Base-by-base conservation (phyloP, 2,888 invertebrate genomes). In the Craniophora ligustri region DNA sequence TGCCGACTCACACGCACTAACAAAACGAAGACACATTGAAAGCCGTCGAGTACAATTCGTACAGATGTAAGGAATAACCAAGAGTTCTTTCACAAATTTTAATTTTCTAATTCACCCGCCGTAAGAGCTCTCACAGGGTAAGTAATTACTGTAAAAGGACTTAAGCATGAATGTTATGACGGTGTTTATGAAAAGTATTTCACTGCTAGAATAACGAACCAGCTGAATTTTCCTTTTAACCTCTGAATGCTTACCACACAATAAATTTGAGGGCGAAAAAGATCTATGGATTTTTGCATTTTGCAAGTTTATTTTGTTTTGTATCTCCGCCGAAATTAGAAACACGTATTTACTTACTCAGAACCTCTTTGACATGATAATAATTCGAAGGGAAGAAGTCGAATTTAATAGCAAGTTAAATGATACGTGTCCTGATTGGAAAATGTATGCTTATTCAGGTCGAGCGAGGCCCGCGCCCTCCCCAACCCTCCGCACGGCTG, bases 381-480 rank as follows among this genome's bases (percentile, higher is more conserved):
- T 91, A 91, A 92, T 89, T 91, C 86, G 84, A 78, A 91, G 89
- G 92, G 91, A 92, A 91, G 91, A 91, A 91, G 91, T 89, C 88
- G 91, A 89, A 91, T 92, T 93, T 93, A 92, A 93, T 92, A 92
- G 93, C 91, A 81, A 92, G 92, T 92, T 93, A 91, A 93, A 93
- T 93, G 92, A 92, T 92, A 93, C 93, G 93, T 93, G 91, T 84
- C 86, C 89, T 92, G 92, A 93, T 92, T 93, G 93, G 93, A 93
- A 93, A 93, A 92, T 92, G 92, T 93, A 92, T 92, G 92, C 88
- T 92, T 92, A 92, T 93, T 93, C 93, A 92, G 89, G 88, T 88
- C 90, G 90, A 82, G 80, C 84, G 81, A 75, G 78, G 79, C 82
- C 79, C 77, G 66, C 78, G 64, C 81, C 84, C 71, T 83, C 81